Evolutionary conservation across 2,113 vertebrate genomes (phyloP).

Genomic region (Leptocoma aspasia): DNA sequence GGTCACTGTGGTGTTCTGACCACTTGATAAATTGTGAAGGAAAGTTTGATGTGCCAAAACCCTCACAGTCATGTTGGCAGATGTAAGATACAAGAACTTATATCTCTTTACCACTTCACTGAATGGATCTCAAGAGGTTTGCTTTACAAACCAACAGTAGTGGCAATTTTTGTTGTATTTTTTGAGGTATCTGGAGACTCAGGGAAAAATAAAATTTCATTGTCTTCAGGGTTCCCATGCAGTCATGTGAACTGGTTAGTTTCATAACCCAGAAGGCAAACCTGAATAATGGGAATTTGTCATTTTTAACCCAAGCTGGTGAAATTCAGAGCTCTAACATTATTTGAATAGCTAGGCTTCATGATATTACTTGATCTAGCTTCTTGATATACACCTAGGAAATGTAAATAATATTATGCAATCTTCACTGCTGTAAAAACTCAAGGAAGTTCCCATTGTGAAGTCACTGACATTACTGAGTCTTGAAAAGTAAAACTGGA

Average conservation of each 20-base stretch:
- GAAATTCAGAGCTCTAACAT: neutral
- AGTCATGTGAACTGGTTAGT: neutral
- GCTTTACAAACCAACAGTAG: neutral
- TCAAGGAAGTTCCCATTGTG: neutral
- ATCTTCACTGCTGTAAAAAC: neutral
- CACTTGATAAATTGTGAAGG: neutral
- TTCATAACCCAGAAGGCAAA: neutral
- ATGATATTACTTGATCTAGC: neutral
- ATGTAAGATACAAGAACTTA: neutral
- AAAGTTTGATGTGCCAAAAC: neutral
- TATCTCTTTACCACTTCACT: neutral
- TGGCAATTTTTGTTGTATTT: neutral
- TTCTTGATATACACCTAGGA: neutral
- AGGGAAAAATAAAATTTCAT: neutral
- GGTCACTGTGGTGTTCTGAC: neutral
- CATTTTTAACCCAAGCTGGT: neutral
- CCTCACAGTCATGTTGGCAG: neutral
- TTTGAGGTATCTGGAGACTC: neutral
- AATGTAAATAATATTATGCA: neutral
- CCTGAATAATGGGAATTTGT: neutral
- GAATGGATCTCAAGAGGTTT: neutral
- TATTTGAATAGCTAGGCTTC: neutral
- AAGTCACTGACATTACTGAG: neutral
- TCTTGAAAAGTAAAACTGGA: neutral
- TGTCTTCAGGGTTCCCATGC: neutral